A percentile compares a stretch with the other conserved stretches of the same genome.
Evolutionary conservation across 2,888 invertebrate genomes (phyloP).

Genomic region (Harpalus rufipes): DNA sequence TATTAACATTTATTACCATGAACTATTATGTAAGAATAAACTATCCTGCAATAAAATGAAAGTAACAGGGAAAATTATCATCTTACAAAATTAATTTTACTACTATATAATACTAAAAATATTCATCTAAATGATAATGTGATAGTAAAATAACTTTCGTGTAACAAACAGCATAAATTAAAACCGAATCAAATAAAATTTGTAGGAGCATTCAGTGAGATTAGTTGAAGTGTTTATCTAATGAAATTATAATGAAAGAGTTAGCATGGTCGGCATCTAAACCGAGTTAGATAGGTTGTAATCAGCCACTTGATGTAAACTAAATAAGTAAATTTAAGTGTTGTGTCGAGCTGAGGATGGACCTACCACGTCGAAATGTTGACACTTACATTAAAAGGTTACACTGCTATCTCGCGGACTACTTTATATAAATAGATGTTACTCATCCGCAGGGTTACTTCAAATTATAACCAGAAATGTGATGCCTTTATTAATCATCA

Average conservation of each 20-base stretch:
- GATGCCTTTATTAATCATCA: slow-evolving; percentile 36
- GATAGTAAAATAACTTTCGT: background rate
- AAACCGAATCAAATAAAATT: slow-evolving; percentile 39
- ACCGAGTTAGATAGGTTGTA: slow-evolving; percentile 23
- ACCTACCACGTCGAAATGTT: slow-evolving; percentile 54
- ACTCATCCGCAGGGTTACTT: slow-evolving; percentile 34
- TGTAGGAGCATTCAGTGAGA: slow-evolving; percentile 21
- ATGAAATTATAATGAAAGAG: slow-evolving; percentile 52
- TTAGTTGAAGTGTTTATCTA: slow-evolving; percentile 52
- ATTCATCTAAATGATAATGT: background rate
- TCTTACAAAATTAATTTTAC: background rate
- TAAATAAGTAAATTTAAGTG: slow-evolving; percentile 46
- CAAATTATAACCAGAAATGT: slow-evolving; percentile 12
- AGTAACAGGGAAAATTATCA: background rate
- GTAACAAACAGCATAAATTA: slow-evolving; percentile 11
- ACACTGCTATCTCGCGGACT: slow-evolving; percentile 55
- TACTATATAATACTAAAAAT: background rate
- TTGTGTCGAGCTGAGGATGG: slow-evolving; percentile 15
- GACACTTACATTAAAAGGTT: slow-evolving; percentile 52
- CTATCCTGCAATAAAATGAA: background rate
- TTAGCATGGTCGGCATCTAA: slow-evolving; percentile 28
- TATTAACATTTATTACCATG: background rate
- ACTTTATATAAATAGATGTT: slow-evolving; percentile 60
- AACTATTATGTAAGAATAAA: background rate
- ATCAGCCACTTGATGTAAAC: slow-evolving; percentile 55